These are phyloP conservation scores for Cerastis leucographa DNA, from an alignment of 2,888 invertebrate species.

Conservation along the genomic window DNA sequence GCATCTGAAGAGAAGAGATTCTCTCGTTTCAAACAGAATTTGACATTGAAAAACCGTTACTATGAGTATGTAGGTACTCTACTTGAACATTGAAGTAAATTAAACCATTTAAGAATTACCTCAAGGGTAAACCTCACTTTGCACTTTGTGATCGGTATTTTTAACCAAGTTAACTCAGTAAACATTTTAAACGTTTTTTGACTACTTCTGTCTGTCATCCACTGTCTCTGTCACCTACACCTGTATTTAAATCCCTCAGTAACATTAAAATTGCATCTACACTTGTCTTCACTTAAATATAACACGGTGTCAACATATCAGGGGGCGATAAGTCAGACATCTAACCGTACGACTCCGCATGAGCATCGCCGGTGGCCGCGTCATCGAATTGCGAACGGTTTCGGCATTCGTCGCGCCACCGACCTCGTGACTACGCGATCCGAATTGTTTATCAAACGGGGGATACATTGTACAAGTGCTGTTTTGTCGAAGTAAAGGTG, in stretches of 20 bases:
- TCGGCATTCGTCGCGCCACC: constrained; percentile 43
- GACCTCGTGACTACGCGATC: constrained; percentile 44
- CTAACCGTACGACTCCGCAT: constrained; percentile 20
- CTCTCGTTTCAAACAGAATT: not conserved
- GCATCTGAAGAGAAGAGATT: no score
- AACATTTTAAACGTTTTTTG: not conserved
- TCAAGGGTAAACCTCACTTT: not conserved
- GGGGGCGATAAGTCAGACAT: constrained; percentile 13
- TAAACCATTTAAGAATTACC: not conserved
- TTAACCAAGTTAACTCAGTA: no score
- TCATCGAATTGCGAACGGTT: constrained; percentile 54
- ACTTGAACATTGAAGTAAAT: not conserved
- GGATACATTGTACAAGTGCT: constrained; percentile 12
- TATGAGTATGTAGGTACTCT: not conserved
- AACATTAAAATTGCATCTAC: not conserved
- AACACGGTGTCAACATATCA: not conserved
- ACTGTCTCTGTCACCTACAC: not conserved
- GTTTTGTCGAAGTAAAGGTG: constrained; percentile 2
- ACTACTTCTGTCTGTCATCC: no score
- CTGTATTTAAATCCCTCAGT: not conserved
- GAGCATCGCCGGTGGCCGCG: constrained; percentile 52
- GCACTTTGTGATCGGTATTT: not conserved
- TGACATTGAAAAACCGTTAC: not conserved
- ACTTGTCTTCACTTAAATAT: not conserved
- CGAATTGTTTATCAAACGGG: constrained; percentile 52